These are phyloP conservation scores for Ailurus styani DNA, from an alignment of 2,113 vertebrate genomes.

Conservation along the genomic window DNA sequence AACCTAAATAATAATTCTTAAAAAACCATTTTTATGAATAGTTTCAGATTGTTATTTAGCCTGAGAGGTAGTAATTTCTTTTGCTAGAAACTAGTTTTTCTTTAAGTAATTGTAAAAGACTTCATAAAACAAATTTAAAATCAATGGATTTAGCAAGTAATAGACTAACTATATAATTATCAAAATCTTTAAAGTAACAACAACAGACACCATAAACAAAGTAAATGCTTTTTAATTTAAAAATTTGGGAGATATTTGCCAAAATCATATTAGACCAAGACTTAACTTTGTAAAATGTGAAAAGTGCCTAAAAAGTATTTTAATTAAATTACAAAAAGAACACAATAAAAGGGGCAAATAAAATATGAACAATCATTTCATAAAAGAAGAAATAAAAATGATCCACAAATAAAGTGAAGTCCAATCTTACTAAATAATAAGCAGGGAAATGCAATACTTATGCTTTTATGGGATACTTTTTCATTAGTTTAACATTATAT, in stretches of 20 bases:
- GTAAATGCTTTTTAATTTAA: background rate
- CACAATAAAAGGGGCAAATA: background rate
- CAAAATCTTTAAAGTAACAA: background rate
- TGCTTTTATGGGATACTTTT: background rate
- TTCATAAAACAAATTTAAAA: background rate
- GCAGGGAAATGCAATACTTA: background rate
- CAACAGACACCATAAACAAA: background rate
- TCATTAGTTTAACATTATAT: background rate
- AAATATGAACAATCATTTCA: background rate
- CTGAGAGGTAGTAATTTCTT: background rate
- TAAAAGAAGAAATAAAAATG: background rate
- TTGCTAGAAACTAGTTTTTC: background rate
- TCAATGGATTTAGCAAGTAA: background rate
- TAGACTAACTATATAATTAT: background rate
- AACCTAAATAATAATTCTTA: constrained; percentile 20
- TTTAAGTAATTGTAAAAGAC: background rate
- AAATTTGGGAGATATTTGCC: background rate
- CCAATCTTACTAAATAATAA: background rate
- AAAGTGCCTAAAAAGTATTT: background rate
- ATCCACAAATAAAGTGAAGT: background rate
- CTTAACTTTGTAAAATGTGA: background rate
- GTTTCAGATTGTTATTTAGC: background rate
- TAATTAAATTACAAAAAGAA: background rate
- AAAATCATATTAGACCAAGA: background rate
- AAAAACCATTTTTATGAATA: background rate